Percentiles rank a stretch among this genome's conserved stretches.
These are phyloP conservation scores for Rafetus swinhoei DNA, from an alignment of 2,113 vertebrate genomes.

Conservation along the genomic window DNA sequence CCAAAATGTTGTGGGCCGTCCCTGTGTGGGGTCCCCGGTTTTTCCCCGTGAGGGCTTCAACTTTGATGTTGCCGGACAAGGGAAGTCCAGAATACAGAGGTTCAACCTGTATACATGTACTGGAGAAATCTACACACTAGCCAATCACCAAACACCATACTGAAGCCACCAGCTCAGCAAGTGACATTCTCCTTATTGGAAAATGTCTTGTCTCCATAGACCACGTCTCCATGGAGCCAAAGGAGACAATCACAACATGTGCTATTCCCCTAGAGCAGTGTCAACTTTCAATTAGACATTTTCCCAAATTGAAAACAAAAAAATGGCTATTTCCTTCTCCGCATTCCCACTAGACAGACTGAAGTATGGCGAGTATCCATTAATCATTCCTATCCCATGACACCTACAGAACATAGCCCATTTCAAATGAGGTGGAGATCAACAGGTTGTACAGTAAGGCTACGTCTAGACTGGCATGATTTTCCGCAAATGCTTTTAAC, in stretches of 20 bases:
- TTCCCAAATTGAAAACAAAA: neutral
- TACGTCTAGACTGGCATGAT: too few species aligned
- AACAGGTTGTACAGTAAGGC: neutral
- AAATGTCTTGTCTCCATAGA: neutral
- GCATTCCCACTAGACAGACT: neutral
- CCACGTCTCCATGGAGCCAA: slow-evolving; percentile 2
- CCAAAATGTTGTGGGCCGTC: too few species aligned
- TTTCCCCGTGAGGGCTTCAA: too few species aligned
- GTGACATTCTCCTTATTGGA: neutral
- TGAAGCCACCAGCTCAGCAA: slow-evolving; percentile 18
- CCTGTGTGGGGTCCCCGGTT: too few species aligned
- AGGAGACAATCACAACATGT: slow-evolving; percentile 13
- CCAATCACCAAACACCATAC: neutral
- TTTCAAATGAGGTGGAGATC: slow-evolving; percentile 34
- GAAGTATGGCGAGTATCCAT: neutral
- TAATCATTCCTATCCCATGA: slow-evolving; percentile 32
- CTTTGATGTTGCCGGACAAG: too few species aligned
- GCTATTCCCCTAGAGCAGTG: neutral
- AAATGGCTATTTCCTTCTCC: neutral
- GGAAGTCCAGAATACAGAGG: too few species aligned
- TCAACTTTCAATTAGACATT: neutral
- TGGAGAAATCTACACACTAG: neutral
- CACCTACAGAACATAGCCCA: neutral
- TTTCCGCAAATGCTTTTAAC: too few species aligned
- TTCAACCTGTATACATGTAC: neutral